A percentile compares a stretch with the other conserved stretches of the same genome.
Evolutionary conservation across 2,888 invertebrate species (phyloP).

Genomic region (Drosophila mimica): DNA sequence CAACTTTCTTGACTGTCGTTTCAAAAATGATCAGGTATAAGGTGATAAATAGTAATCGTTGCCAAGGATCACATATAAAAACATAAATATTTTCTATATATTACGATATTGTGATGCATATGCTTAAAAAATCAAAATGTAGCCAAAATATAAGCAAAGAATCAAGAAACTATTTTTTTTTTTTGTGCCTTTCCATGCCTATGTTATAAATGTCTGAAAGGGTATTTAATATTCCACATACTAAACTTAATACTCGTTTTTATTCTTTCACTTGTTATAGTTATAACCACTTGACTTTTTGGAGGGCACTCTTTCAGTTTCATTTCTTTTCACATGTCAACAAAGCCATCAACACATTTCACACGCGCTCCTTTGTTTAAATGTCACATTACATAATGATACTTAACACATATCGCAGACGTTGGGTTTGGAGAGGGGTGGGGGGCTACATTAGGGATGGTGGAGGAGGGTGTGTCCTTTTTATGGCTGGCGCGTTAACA

Average conservation of each 20-base stretch:
- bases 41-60: neutral
- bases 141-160: no score
- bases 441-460: neutral
- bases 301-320: slow-evolving; percentile 42
- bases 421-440: neutral
- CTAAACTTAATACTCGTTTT: no score
- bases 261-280: slow-evolving; percentile 38
- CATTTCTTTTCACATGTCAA: slow-evolving; percentile 71
- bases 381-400: slow-evolving; percentile 79
- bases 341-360: slow-evolving; percentile 68
- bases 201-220: neutral
- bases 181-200: neutral
- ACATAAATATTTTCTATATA: no score
- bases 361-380: slow-evolving; percentile 70
- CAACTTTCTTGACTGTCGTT: neutral
- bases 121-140: neutral
- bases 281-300: slow-evolving; percentile 68
- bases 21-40: neutral
- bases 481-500: slow-evolving; percentile 53
- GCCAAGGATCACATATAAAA: neutral
- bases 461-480: slow-evolving; percentile 38
- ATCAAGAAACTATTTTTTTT: neutral
- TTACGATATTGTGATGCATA: neutral
- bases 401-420: slow-evolving; percentile 59
- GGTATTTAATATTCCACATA: neutral